Evolutionary conservation across 1,140 invertebrate species (phyloP).

Genomic region (Hyles vespertilio): DNA sequence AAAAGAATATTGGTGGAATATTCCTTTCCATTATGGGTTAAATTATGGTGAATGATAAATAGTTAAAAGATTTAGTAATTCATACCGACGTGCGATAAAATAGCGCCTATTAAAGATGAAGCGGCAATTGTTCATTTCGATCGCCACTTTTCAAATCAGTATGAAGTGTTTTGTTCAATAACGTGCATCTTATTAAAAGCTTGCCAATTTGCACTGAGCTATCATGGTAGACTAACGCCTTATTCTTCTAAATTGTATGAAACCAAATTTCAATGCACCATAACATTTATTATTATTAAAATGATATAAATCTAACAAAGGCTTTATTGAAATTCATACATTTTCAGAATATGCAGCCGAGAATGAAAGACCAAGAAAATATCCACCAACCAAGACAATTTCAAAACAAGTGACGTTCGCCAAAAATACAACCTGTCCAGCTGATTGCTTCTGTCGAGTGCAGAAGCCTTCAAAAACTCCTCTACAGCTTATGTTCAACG

Average conservation of each 20-base stretch:
- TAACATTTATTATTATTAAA: neutral
- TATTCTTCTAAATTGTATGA: neutral
- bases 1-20: too few species aligned
- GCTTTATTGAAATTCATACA: neutral
- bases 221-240: too few species aligned
- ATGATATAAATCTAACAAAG: neutral
- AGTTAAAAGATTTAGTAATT: neutral
- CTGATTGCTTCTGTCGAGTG: conserved; percentile 37
- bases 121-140: too few species aligned
- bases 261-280: neutral
- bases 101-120: too few species aligned
- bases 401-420: neutral
- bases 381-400: neutral
- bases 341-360: conserved; percentile 1
- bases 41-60: neutral
- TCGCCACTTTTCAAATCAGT: too few species aligned
- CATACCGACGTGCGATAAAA: too few species aligned
- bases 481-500: conserved; percentile 37
- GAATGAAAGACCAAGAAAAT: neutral
- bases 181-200: too few species aligned
- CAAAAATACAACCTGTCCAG: conserved; percentile 27
- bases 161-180: too few species aligned
- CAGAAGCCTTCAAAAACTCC: conserved; percentile 9
- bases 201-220: too few species aligned
- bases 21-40: neutral